A percentile compares a stretch with the other conserved stretches of the same genome.
Evolutionary conservation across 2,113 vertebrate species (phyloP).

Genomic region (Aspidoscelis tigris): DNA sequence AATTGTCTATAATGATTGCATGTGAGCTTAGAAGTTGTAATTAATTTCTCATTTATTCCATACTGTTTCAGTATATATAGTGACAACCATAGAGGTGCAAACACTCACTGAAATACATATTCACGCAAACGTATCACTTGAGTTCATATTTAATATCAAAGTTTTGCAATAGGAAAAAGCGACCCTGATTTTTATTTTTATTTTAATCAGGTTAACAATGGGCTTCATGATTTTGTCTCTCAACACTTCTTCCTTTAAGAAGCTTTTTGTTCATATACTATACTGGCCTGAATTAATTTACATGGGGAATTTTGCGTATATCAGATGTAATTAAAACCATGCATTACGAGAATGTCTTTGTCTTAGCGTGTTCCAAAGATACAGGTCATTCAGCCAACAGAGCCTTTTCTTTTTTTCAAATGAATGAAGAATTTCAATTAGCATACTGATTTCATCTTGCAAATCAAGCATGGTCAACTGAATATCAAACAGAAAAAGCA

Average conservation of each 20-base stretch:
- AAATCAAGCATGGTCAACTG: conserved; percentile 23
- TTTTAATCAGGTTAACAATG: background rate
- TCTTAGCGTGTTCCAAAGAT: conserved; percentile 58
- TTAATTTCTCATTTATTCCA: background rate
- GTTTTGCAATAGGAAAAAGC: background rate
- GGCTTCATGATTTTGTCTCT: conserved; percentile 45
- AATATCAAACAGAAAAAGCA: conserved; percentile 28
- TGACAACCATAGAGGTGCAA: no score
- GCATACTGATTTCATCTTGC: conserved; percentile 30
- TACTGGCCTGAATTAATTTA: conserved; percentile 44
- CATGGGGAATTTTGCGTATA: conserved; percentile 45
- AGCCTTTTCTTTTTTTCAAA: conserved; percentile 50
- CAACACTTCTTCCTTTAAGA: conserved; percentile 50
- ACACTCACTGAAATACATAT: background rate
- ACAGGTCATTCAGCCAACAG: conserved; percentile 36
- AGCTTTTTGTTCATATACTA: conserved; percentile 56
- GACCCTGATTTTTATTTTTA: background rate
- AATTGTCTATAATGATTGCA: background rate
- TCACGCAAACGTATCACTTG: background rate
- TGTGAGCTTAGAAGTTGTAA: background rate
- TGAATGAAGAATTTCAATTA: conserved; percentile 41
- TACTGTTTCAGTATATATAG: background rate
- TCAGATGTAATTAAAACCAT: conserved; percentile 55
- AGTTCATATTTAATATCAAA: background rate
- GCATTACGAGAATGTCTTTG: conserved; percentile 40